phyloP scores from a whole-genome alignment of 2,888 invertebrate genomes.

The Sisyra terminalis region DNA sequence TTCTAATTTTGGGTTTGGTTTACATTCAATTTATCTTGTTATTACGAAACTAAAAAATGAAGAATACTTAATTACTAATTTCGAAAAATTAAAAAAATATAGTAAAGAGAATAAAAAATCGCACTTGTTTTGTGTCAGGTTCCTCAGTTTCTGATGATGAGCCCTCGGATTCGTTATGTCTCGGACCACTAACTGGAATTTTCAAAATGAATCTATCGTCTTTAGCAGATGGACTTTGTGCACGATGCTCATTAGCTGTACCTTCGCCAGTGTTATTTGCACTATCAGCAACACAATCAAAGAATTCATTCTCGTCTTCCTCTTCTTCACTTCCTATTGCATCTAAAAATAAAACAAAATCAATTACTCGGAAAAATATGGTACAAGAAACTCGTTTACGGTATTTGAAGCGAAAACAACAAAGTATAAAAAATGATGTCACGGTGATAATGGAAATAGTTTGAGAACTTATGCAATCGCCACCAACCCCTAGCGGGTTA shows the following conservation, averaged over 20 bases:
- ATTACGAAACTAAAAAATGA: too few species aligned
- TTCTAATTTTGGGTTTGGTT: too few species aligned
- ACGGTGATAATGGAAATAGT: too few species aligned
- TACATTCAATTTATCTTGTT: too few species aligned
- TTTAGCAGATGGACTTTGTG: conserved; percentile 37
- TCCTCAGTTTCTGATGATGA: conserved; percentile 36
- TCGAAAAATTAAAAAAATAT: too few species aligned
- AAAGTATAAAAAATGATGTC: conserved; percentile 1
- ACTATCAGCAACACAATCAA: conserved; percentile 33
- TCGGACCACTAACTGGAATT: conserved; percentile 32
- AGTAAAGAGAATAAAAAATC: background rate
- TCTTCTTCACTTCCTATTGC: conserved; percentile 27
- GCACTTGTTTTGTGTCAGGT: conserved; percentile 8
- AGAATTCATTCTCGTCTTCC: conserved; percentile 64
- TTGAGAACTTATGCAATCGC: too few species aligned
- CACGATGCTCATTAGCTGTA: conserved; percentile 1
- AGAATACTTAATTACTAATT: too few species aligned
- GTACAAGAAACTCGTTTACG: background rate
- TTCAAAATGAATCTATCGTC: conserved; percentile 45
- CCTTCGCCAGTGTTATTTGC: conserved; percentile 14
- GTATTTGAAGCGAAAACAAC: background rate
- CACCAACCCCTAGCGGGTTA: too few species aligned
- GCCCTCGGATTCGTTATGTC: conserved; percentile 28
- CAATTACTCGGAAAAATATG: too few species aligned
- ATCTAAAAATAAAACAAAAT: conserved; percentile 14